phyloP scores from a whole-genome alignment of 2,888 invertebrate species.

The Erebia epiphron region DNA sequence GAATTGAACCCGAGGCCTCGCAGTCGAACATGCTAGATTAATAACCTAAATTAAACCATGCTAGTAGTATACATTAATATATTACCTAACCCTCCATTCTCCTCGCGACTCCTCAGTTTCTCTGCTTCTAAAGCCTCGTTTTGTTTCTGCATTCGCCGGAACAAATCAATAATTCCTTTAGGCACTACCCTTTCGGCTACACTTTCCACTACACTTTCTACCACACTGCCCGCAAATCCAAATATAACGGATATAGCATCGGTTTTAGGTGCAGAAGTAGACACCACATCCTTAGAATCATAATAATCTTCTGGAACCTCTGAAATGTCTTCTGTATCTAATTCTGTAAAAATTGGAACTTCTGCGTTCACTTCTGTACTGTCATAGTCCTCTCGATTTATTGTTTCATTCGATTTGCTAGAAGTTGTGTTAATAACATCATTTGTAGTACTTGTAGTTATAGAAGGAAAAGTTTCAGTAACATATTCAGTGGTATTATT shows the following conservation, averaged over 20 bases:
- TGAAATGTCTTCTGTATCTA: constrained; percentile 60
- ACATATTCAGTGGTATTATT: constrained; percentile 15
- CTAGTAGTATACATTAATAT: neutral
- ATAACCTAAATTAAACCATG: neutral
- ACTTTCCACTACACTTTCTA: constrained; percentile 72
- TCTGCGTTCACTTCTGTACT: constrained; percentile 53
- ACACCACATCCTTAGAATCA: constrained; percentile 69
- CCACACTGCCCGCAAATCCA: constrained; percentile 75
- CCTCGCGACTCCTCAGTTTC: constrained; percentile 72
- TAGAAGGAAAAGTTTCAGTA: constrained; percentile 18
- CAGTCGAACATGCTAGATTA: no score
- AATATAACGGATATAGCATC: constrained; percentile 74
- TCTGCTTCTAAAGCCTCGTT: constrained; percentile 75
- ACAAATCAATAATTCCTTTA: constrained; percentile 69
- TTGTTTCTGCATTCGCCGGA: constrained; percentile 75
- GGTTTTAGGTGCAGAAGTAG: constrained; percentile 69
- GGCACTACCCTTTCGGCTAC: constrained; percentile 76
- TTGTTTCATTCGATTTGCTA: constrained; percentile 32
- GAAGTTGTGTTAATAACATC: constrained; percentile 40
- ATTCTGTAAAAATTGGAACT: constrained; percentile 65
- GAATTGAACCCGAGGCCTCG: no score
- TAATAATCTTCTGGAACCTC: constrained; percentile 77
- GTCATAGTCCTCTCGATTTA: constrained; percentile 37
- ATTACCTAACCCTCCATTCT: constrained; percentile 76
- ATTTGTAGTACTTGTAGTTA: constrained; percentile 9